Conservation (phyloP, 2,888 invertebrate genomes). For the Acrobasis suavella region DNA sequence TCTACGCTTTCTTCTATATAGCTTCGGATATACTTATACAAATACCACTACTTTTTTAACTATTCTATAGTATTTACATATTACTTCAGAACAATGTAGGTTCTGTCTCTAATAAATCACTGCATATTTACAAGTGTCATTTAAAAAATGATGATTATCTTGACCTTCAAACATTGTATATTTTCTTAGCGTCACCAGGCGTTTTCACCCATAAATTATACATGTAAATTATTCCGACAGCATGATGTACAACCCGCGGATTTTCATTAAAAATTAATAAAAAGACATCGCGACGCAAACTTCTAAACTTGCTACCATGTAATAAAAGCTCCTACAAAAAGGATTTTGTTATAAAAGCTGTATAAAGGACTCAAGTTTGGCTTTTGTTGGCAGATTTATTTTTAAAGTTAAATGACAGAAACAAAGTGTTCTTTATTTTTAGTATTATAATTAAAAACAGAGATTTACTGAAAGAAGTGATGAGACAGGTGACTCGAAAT, state of each 20-base stretch:
- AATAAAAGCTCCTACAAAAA: slow-evolving; percentile 23
- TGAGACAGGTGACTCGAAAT: not conserved
- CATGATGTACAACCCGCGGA: slow-evolving; percentile 9
- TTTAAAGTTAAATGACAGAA: slow-evolving; percentile 21
- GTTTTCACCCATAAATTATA: slow-evolving; percentile 1
- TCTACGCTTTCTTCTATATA: no score
- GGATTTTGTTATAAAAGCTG: slow-evolving; percentile 23
- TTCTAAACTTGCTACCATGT: slow-evolving; percentile 24
- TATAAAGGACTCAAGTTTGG: slow-evolving; percentile 18
- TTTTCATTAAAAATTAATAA: slow-evolving; percentile 23
- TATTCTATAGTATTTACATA: no score
- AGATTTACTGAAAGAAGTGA: not conserved
- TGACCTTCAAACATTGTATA: no score
- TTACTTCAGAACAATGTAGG: no score
- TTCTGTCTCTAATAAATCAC: no score
- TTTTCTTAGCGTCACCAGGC: not conserved
- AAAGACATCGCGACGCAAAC: slow-evolving; percentile 21
- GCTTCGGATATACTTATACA: no score
- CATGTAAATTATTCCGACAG: slow-evolving; percentile 13
- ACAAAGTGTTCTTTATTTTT: slow-evolving; percentile 15
- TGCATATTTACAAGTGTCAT: no score
- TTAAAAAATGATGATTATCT: no score
- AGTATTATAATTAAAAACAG: slow-evolving; percentile 1
- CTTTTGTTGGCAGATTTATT: slow-evolving; percentile 24
- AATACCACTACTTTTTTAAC: no score